A percentile compares a stretch with the other conserved stretches of the same genome.
Conservation (phyloP, 2,113 vertebrate species). For the Salvelinus namaycush region DNA sequence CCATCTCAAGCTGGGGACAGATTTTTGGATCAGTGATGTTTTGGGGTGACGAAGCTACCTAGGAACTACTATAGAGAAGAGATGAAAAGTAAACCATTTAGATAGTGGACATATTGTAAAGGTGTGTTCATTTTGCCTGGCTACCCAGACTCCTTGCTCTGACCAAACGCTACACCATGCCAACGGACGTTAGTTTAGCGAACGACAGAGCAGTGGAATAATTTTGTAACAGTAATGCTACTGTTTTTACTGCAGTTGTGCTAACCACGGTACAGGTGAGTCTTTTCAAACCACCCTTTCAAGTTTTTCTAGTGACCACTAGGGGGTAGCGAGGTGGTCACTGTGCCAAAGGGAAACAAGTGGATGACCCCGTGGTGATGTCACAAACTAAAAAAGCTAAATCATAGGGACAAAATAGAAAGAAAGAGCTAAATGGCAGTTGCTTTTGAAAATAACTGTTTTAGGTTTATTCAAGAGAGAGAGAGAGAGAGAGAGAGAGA, state of each 20-base stretch:
- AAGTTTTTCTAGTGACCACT: conserved; percentile 43
- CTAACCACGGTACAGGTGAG: neutral
- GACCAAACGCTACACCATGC: no score
- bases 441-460: no score
- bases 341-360: conserved; percentile 14
- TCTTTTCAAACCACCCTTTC: conserved; percentile 6
- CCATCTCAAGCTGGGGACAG: neutral
- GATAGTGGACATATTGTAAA: neutral
- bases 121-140: no score
- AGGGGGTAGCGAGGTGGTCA: conserved; percentile 48
- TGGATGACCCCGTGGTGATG: conserved; percentile 21
- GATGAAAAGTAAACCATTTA: no score
- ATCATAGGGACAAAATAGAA: conserved; percentile 18
- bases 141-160: no score
- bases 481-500: neutral
- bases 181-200: no score
- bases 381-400: conserved; percentile 5
- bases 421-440: neutral
- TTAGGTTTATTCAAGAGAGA: neutral
- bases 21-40: neutral
- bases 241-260: neutral
- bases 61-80: no score
- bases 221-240: neutral
- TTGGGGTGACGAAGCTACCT: neutral
- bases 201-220: no score